phyloP scores from a whole-genome alignment of 2,113 vertebrate genomes.

The Acrocephalus arundinaceus region DNA sequence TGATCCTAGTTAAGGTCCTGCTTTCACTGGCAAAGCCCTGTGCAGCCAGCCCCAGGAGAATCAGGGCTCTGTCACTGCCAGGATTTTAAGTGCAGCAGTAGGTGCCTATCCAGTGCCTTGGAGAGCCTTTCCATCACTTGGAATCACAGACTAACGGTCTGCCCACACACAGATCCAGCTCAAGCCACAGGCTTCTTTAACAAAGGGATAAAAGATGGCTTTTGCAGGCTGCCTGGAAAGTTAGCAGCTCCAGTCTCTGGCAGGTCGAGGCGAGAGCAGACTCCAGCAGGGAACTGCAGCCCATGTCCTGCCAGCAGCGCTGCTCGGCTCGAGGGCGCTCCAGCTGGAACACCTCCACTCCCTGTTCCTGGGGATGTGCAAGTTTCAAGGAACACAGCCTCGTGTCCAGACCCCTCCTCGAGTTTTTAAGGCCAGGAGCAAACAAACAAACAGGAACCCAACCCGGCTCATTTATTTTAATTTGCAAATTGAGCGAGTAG shows the following conservation, averaged over 20 bases:
- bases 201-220: conserved; percentile 47
- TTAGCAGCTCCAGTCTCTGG: conserved; percentile 19
- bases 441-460: conserved; percentile 21
- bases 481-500: neutral
- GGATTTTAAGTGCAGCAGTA: neutral
- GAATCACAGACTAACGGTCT: neutral
- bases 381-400: conserved; percentile 39
- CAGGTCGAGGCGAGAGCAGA: neutral
- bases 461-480: neutral
- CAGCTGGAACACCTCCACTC: conserved; percentile 40
- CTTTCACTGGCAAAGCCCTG: neutral
- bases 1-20: neutral
- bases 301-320: neutral
- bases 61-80: neutral
- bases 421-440: neutral
- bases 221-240: conserved; percentile 51
- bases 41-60: neutral
- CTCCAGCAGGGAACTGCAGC: conserved; percentile 41
- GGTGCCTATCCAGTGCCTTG: neutral
- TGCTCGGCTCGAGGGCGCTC: neutral
- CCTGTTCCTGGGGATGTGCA: neutral
- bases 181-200: conserved; percentile 14
- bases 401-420: neutral
- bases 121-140: neutral
- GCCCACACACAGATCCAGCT: conserved; percentile 33